Evolutionary conservation across 2,113 vertebrate genomes (phyloP).

Genomic region (Thomomys bottae): DNA sequence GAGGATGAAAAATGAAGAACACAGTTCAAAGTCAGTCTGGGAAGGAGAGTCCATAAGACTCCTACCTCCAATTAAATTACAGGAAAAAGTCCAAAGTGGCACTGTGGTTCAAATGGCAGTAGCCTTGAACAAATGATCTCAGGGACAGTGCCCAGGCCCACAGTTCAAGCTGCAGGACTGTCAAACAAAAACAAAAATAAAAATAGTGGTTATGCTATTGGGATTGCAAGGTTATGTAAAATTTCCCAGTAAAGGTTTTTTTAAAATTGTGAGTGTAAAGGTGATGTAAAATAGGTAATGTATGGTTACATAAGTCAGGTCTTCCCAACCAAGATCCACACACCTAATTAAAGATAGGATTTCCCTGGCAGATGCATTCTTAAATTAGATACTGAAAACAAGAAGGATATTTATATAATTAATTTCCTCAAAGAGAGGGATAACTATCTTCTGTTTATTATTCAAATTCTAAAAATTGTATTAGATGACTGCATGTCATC

Average conservation of each 20-base stretch:
- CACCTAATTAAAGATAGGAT: not conserved
- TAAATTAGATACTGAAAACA: not conserved
- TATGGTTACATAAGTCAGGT: no score
- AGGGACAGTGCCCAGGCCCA: no score
- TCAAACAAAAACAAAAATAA: no score
- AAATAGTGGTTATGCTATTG: not conserved
- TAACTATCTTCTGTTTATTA: not conserved
- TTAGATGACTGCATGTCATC: not conserved
- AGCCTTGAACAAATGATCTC: no score
- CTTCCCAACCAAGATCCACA: accelerated
- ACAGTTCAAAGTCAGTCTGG: no score
- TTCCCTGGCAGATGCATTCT: not conserved
- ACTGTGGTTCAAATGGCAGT: no score
- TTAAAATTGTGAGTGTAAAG: not conserved
- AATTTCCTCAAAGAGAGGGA: not conserved
- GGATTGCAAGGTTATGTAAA: not conserved
- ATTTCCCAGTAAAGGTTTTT: not conserved
- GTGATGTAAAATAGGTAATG: no score
- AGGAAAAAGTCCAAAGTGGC: no score
- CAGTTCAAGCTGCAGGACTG: no score
- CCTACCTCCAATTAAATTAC: no score
- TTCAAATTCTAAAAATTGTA: not conserved
- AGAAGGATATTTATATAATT: not conserved
- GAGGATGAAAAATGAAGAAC: no score
- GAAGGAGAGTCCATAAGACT: no score